phyloP scores from a whole-genome alignment of 2,797 vertebrate species.

The Sebastes oblongus region DNA sequence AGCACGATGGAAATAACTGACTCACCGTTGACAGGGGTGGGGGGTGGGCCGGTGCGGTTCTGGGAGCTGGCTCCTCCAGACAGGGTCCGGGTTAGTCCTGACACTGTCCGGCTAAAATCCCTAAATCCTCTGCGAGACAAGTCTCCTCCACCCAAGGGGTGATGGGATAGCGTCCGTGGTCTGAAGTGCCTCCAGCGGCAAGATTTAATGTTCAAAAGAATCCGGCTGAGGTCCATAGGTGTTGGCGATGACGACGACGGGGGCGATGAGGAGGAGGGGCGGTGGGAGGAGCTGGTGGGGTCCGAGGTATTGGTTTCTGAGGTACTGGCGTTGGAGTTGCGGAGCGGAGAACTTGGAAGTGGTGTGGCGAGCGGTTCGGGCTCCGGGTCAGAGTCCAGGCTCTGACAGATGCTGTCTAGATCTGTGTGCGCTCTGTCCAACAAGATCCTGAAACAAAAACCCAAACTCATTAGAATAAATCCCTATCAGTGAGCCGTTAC shows the following conservation, averaged over 20 bases:
- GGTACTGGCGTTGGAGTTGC: conserved; percentile 90
- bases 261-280: conserved; percentile 44
- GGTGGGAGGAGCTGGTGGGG: conserved; percentile 53
- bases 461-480: neutral
- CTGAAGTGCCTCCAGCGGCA: conserved; percentile 99
- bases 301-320: conserved; percentile 88
- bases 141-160: conserved; percentile 86
- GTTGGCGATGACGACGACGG: conserved; percentile 36
- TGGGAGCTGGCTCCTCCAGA: conserved; percentile 86
- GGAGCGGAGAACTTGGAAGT: conserved; percentile 79
- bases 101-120: conserved; percentile 85
- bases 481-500: neutral
- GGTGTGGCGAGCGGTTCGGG: conserved; percentile 81
- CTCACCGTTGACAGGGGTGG: conserved; percentile 80
- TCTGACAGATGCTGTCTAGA: conserved; percentile 85
- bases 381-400: conserved; percentile 88
- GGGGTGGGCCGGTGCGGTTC: conserved; percentile 85
- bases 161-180: conserved; percentile 97
- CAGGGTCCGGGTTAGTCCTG: conserved; percentile 88
- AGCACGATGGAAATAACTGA: neutral
- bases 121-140: conserved; percentile 88
- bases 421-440: conserved; percentile 93
- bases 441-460: conserved; percentile 82
- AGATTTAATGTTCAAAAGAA: conserved; percentile 96
- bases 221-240: conserved; percentile 93